A percentile compares a stretch with the other conserved stretches of the same genome.
Evolutionary conservation across 2,888 invertebrate genomes (phyloP).

Genomic region (Tromatobia lineatoria): DNA sequence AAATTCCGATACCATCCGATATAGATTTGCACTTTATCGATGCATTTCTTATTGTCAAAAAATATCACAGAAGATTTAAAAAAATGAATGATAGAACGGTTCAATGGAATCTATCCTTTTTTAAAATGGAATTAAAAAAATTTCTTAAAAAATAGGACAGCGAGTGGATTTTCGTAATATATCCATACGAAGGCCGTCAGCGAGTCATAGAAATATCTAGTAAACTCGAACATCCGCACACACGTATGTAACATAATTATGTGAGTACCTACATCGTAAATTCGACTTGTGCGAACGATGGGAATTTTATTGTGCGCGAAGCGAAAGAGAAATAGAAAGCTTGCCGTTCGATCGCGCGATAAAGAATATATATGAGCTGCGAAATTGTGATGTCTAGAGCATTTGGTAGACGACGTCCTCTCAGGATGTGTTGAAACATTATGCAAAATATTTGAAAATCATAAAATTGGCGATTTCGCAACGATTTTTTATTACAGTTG

Average conservation of each 20-base stretch:
- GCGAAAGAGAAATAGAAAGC: conserved; percentile 65
- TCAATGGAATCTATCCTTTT: background rate
- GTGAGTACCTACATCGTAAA: conserved; percentile 55
- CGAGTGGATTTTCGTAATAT: background rate
- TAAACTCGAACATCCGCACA: background rate
- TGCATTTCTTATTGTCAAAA: background rate
- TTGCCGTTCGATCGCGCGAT: conserved; percentile 65
- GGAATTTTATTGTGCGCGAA: conserved; percentile 58
- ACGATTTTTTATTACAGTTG: background rate
- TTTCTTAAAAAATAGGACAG: background rate
- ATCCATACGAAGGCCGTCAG: background rate
- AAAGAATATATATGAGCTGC: conserved; percentile 35
- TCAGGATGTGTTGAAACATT: background rate
- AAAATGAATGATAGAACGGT: background rate
- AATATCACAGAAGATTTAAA: background rate
- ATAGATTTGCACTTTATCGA: background rate
- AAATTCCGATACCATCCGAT: background rate
- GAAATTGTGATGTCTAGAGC: background rate
- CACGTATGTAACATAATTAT: conserved; percentile 45
- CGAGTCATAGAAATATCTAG: conserved; percentile 26
- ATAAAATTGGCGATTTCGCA: background rate
- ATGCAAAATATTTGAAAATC: background rate
- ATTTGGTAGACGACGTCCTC: background rate
- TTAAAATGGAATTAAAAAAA: background rate
- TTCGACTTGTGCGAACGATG: conserved; percentile 55